Conservation (phyloP, 1,140 invertebrate species). For the Wasmannia auropunctata region DNA sequence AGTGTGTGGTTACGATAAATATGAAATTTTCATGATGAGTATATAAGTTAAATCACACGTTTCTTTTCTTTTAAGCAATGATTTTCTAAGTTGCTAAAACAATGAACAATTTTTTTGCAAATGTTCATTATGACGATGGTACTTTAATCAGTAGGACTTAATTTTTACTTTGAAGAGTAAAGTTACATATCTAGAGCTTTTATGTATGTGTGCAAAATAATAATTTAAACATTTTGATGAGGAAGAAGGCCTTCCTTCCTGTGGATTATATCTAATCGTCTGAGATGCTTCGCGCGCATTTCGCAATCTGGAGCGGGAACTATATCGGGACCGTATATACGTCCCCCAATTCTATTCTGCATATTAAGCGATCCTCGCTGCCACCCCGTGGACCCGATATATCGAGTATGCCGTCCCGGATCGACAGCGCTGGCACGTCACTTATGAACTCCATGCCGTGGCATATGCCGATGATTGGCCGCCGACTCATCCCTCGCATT, state of each 20-base stretch:
- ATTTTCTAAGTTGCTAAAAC: background rate
- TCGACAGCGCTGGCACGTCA: conserved; percentile 75
- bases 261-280: background rate
- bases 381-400: conserved; percentile 69
- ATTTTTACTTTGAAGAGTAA: background rate
- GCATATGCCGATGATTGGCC: conserved; percentile 79
- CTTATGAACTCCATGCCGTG: conserved; percentile 75
- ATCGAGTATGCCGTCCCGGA: conserved; percentile 75
- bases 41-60: background rate
- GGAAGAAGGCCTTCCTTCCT: background rate
- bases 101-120: background rate
- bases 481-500: conserved; percentile 66
- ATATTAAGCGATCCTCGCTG: conserved; percentile 74
- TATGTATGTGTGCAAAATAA: background rate
- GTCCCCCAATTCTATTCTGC: conserved; percentile 70
- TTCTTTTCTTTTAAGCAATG: background rate
- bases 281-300: conserved; percentile 37
- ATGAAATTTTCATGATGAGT: background rate
- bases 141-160: background rate
- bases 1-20: background rate
- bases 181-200: background rate
- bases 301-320: conserved; percentile 43
- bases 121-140: background rate
- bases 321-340: conserved; percentile 63
- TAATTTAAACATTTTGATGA: background rate